A percentile compares a stretch with the other conserved stretches of the same genome.
These are phyloP conservation scores for pig (Sus scrofa) DNA, from an alignment of 2,113 vertebrate species.

Conservation along the genomic window T2T-Sscrofa CM000830.6:39726501-39727000, in stretches of 20 bases:
- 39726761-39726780: background rate
- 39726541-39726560: background rate
- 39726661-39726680: background rate
- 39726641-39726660: background rate
- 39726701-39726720: background rate
- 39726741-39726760: background rate
- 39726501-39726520: background rate
- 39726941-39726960: background rate
- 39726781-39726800: background rate
- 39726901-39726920: background rate
- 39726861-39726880: background rate
- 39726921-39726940: background rate
- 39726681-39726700: background rate
- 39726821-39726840: background rate
- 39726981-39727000: background rate
- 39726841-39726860: background rate
- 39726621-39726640: background rate
- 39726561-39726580: background rate
- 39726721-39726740: background rate
- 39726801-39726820: background rate
- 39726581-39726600: background rate
- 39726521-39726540: background rate
- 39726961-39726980: background rate
- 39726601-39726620: background rate
- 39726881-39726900: background rate